A percentile compares a stretch with the other conserved stretches of the same genome.
Evolutionary conservation across 2,797 vertebrate genomes (phyloP).

Genomic region (Myotis findleyi): DNA sequence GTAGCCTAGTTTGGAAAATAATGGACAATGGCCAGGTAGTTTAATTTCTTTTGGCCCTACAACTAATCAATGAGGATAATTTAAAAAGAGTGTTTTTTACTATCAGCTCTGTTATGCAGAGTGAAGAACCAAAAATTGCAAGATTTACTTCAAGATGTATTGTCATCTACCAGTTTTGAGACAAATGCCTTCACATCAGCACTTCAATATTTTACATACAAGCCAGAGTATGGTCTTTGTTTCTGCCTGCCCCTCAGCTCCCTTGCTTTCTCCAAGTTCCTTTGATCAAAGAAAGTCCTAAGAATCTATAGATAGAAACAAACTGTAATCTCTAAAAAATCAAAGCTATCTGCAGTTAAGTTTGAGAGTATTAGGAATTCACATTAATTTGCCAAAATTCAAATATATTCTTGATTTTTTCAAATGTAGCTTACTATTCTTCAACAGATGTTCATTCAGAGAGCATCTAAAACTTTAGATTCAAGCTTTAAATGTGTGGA

Average conservation of each 20-base stretch:
- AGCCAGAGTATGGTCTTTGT: not conserved
- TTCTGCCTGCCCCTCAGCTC: not conserved
- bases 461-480: slow-evolving; percentile 50
- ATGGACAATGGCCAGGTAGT: not conserved
- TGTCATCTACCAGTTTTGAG: not conserved
- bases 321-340: slow-evolving; percentile 31
- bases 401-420: slow-evolving; percentile 60
- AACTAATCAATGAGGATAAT: not conserved
- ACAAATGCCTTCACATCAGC: not conserved
- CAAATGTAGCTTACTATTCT: slow-evolving; percentile 36
- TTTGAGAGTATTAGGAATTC: slow-evolving; percentile 15
- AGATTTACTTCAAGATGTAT: not conserved
- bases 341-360: slow-evolving; percentile 29
- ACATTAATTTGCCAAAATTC: slow-evolving; percentile 56
- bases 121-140: not conserved
- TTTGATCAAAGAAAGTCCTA: slow-evolving; percentile 13
- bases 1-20: not conserved
- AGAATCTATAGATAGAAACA: slow-evolving; percentile 51
- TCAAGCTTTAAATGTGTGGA: slow-evolving; percentile 21
- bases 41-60: not conserved
- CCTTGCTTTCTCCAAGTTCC: not conserved
- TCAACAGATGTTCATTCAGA: slow-evolving; percentile 42
- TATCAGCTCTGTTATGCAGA: not conserved
- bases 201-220: not conserved
- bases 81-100: not conserved